Conservation (phyloP, 2,888 invertebrate genomes). For the Coenonympha glycerion region DNA sequence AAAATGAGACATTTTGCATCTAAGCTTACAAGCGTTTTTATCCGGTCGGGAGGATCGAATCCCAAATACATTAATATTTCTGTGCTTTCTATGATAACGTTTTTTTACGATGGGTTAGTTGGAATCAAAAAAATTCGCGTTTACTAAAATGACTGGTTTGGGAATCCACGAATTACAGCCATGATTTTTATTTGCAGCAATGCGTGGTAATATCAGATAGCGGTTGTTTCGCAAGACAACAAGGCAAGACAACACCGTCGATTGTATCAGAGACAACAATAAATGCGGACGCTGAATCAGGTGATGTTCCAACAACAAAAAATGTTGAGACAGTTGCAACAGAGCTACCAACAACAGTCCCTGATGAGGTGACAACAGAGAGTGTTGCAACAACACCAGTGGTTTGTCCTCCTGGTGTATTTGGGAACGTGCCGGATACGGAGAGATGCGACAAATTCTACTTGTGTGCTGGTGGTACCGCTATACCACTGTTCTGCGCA, state of each 20-base stretch:
- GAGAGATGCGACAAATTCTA: slow-evolving; percentile 34
- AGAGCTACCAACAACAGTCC: not conserved
- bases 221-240: slow-evolving; percentile 15
- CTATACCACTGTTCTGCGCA: slow-evolving; percentile 33
- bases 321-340: not conserved
- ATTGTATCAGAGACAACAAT: slow-evolving; percentile 7
- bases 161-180: no score
- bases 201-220: slow-evolving; percentile 18
- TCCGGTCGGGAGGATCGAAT: no score
- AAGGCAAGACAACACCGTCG: not conserved
- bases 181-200: slow-evolving; percentile 9
- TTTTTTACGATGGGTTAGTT: no score
- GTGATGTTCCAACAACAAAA: slow-evolving; percentile 4
- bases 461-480: slow-evolving; percentile 33
- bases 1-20: no score
- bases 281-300: not conserved
- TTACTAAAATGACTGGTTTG: no score
- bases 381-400: not conserved
- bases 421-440: slow-evolving; percentile 37
- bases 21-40: no score
- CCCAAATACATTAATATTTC: no score
- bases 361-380: slow-evolving; percentile 5
- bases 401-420: slow-evolving; percentile 25
- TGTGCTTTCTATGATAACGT: no score
- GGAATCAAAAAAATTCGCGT: no score